Conservation (phyloP, 2,888 invertebrate species). For the Lithophane socia region DNA sequence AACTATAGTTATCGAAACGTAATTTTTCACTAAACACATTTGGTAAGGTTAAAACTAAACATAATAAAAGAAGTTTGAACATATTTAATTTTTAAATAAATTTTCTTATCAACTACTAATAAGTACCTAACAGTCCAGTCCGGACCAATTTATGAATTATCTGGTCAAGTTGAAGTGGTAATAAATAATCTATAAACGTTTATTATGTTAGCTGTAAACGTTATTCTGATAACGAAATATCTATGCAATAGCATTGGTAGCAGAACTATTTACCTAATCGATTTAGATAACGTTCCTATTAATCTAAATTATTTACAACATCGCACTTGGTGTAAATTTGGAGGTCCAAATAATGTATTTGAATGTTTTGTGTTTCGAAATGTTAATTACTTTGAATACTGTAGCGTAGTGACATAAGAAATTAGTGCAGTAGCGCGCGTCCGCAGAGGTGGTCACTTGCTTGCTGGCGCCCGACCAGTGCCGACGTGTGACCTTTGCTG, state of each 20-base stretch:
- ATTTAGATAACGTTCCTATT: slow-evolving; percentile 9
- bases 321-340: not conserved
- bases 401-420: no score
- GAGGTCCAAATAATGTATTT: not conserved
- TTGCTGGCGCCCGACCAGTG: no score
- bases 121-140: no score
- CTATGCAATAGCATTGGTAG: not conserved
- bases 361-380: no score
- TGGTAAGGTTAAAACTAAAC: slow-evolving; percentile 44
- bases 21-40: slow-evolving; percentile 69
- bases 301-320: not conserved
- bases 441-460: no score
- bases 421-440: no score
- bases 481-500: no score
- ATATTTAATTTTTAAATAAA: slow-evolving; percentile 42
- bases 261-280: not conserved
- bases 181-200: slow-evolving; percentile 36
- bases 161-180: slow-evolving; percentile 1
- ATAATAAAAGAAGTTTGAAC: slow-evolving; percentile 48
- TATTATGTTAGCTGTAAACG: slow-evolving; percentile 35
- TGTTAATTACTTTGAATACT: no score
- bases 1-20: slow-evolving; percentile 77
- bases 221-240: slow-evolving; percentile 35
- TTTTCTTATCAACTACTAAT: not conserved
- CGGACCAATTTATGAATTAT: slow-evolving; percentile 20